A percentile compares a stretch with the other conserved stretches of the same genome.
Evolutionary conservation across 1,140 invertebrate species (phyloP).

Genomic region (Monomorium pharaonis): DNA sequence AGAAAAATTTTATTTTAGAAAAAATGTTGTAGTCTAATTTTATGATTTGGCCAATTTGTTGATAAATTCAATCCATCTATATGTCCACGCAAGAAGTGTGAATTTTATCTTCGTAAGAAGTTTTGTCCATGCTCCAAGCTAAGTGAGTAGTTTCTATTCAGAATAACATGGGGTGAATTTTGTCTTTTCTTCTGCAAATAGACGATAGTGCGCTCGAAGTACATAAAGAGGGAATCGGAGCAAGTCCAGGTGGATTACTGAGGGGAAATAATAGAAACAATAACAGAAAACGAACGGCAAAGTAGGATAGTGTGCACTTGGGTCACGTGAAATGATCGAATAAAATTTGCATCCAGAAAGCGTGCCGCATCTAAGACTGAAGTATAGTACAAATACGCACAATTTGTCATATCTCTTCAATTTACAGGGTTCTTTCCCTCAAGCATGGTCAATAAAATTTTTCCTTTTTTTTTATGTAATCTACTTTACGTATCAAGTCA

Average conservation of each 20-base stretch:
- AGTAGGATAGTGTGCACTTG: background rate
- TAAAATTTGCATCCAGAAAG: background rate
- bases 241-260: background rate
- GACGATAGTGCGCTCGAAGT: background rate
- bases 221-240: background rate
- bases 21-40: background rate
- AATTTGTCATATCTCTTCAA: background rate
- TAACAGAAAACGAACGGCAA: background rate
- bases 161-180: background rate
- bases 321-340: background rate
- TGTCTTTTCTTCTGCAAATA: background rate
- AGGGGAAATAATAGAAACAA: background rate
- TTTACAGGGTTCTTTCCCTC: background rate
- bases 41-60: background rate
- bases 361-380: background rate
- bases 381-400: background rate
- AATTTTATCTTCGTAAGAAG: background rate
- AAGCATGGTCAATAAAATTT: background rate
- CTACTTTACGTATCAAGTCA: background rate
- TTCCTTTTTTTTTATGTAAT: background rate
- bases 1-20: background rate
- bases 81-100: background rate
- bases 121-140: background rate
- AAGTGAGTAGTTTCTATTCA: conserved; percentile 38
- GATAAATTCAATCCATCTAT: background rate